Conservation (phyloP, 2,888 invertebrate species). For the Leucophora obtusa region DNA sequence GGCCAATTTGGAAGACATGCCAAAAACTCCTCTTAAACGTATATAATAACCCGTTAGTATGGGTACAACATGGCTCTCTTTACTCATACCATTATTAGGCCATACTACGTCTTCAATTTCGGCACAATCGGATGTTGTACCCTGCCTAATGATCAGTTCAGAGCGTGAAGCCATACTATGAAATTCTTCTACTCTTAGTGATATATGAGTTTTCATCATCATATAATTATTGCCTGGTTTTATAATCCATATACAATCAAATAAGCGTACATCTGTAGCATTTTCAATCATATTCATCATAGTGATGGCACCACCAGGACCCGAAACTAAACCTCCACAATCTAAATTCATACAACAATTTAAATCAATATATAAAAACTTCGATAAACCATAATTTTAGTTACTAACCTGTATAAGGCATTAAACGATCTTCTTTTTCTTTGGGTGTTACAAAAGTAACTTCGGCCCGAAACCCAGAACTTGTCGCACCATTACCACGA, state of each 20-base stretch:
- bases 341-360: conserved; percentile 74
- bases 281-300: conserved; percentile 87
- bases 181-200: conserved; percentile 82
- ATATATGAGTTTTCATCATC: conserved; percentile 84
- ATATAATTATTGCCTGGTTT: conserved; percentile 83
- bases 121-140: conserved; percentile 83
- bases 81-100: conserved; percentile 79
- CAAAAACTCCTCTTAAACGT: conserved; percentile 83
- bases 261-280: conserved; percentile 80
- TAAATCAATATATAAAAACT: background rate
- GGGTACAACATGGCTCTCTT: conserved; percentile 82
- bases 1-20: conserved; percentile 82
- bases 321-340: conserved; percentile 85
- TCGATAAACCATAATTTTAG: conserved; percentile 17
- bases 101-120: conserved; percentile 81
- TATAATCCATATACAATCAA: conserved; percentile 86
- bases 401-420: conserved; percentile 76
- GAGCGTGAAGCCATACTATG: conserved; percentile 82
- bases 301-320: conserved; percentile 85
- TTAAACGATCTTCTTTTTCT: conserved; percentile 74
- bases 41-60: conserved; percentile 85
- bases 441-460: conserved; percentile 78
- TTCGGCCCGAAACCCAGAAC: conserved; percentile 83
- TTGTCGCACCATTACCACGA: conserved; percentile 85
- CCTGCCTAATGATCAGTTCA: conserved; percentile 83